Evolutionary conservation across 2,797 vertebrate species (phyloP), one percentile per base, ranked within the genome.

Genomic region (Lepilemur septentrionalis): DNA sequence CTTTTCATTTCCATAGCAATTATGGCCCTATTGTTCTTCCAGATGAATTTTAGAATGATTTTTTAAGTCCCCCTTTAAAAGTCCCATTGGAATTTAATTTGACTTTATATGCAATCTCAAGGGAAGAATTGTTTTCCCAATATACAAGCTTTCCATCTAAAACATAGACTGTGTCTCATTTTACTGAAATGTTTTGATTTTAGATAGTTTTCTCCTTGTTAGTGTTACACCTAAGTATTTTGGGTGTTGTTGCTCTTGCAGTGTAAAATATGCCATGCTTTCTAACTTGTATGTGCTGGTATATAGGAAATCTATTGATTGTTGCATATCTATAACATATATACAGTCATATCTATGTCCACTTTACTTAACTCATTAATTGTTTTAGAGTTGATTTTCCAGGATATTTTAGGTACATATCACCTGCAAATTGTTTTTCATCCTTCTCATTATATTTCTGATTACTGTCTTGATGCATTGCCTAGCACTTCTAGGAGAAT

Each of bases 1-100:
- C 73, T 95, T 94, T 48, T 52, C 59, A 23, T 84, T 96, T 86
- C 69, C 65, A 65, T 82, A 95, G 22, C 38, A 89, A 91, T 89
- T 76, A 35, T 80, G 73, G 63, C 35, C 35, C 20, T 52, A 32
- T 90, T 57, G 10, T 79, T 59, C 73, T 79, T 88, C 28, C 28
- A 43, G 18, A 79, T 89, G 48, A 89, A 79, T 25, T 46, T 79
- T 84, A n/a, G 57, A 91, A 89, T 89, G 65, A 55, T 61, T 63
- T 91, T 23, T 79, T 86, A 91, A 89, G 17, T 70, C 13, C 3
- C 25, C 43, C 22, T 75, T 91, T 96, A 82, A 57, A 96, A 89
- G 38, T 72, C 4, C 35, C 67, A 32, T 50, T 73, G 52, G 67
- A 93, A 80, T 89, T 86, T 91, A 70, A 89, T 80, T 81, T 91